Conservation (phyloP, 2,113 vertebrate genomes). For the Rhea americana region DNA sequence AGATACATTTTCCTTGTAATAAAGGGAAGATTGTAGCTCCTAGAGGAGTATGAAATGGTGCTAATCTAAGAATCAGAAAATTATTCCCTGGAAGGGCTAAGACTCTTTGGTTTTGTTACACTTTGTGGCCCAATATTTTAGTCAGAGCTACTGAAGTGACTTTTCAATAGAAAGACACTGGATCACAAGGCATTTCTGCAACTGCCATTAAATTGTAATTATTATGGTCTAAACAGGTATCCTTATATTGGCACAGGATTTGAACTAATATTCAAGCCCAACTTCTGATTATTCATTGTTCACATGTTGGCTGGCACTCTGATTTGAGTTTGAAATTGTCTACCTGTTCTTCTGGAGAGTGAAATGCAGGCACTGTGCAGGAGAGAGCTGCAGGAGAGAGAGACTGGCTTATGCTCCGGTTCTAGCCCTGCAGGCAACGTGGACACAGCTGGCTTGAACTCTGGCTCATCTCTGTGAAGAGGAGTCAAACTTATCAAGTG, state of each 20-base stretch:
- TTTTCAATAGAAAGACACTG: neutral
- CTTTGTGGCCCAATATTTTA: neutral
- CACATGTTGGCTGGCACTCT: neutral
- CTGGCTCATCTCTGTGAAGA: neutral
- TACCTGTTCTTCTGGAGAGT: neutral
- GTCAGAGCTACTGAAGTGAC: neutral
- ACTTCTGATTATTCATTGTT: neutral
- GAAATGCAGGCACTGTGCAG: neutral
- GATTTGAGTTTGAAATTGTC: neutral
- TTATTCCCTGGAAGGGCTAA: neutral
- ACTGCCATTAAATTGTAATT: neutral
- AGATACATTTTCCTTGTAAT: neutral
- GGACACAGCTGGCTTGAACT: neutral
- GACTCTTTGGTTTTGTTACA: neutral
- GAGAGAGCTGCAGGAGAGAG: neutral
- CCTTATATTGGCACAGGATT: neutral
- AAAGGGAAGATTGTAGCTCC: neutral
- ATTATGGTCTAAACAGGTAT: neutral
- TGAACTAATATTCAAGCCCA: neutral
- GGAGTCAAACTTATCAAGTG: neutral
- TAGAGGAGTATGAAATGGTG: neutral
- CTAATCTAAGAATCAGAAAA: neutral
- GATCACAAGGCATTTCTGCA: neutral
- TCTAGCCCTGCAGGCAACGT: accelerated
- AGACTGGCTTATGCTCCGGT: neutral